These are phyloP conservation scores for Tenthredo livida DNA, from an alignment of 2,888 invertebrate genomes.

Conservation along the genomic window DNA sequence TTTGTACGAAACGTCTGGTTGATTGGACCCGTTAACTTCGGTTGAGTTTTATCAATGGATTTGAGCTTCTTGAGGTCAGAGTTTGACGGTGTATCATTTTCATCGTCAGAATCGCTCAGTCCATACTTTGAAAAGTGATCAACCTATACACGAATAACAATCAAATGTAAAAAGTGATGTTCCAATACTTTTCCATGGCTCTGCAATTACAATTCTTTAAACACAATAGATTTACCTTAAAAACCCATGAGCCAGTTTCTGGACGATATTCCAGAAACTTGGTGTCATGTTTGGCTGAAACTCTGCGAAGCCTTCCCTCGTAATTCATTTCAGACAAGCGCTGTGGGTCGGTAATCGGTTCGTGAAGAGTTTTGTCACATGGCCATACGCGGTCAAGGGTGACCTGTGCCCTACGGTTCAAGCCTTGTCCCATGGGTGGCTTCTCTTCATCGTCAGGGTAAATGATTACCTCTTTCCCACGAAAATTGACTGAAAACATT, in stretches of 20 bases:
- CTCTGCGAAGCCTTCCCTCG: constrained; percentile 90
- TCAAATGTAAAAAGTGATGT: neutral
- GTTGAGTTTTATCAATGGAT: constrained; percentile 2
- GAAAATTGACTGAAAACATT: constrained; percentile 87
- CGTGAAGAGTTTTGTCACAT: constrained; percentile 89
- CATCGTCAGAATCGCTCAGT: constrained; percentile 93
- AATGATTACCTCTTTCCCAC: constrained; percentile 96
- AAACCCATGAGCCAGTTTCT: constrained; percentile 98
- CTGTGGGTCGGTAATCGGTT: constrained; percentile 89
- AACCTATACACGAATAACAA: constrained; percentile 80
- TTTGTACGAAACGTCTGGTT: neutral
- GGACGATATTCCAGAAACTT: constrained; percentile 97
- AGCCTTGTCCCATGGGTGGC: constrained; percentile 91
- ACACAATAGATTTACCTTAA: constrained; percentile 82
- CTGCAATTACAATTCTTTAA: neutral
- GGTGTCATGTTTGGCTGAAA: constrained; percentile 92
- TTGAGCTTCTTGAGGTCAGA: constrained; percentile 65
- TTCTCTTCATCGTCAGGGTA: constrained; percentile 95
- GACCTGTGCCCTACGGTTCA: constrained; percentile 94
- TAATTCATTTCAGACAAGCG: constrained; percentile 90
- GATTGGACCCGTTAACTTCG: neutral
- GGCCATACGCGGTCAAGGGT: constrained; percentile 98
- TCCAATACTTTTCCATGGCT: neutral
- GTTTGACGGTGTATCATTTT: constrained; percentile 80
- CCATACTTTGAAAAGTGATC: constrained; percentile 98